Base-by-base conservation (phyloP, 2,113 vertebrate genomes). In the Recurvirostra avosetta region DNA sequence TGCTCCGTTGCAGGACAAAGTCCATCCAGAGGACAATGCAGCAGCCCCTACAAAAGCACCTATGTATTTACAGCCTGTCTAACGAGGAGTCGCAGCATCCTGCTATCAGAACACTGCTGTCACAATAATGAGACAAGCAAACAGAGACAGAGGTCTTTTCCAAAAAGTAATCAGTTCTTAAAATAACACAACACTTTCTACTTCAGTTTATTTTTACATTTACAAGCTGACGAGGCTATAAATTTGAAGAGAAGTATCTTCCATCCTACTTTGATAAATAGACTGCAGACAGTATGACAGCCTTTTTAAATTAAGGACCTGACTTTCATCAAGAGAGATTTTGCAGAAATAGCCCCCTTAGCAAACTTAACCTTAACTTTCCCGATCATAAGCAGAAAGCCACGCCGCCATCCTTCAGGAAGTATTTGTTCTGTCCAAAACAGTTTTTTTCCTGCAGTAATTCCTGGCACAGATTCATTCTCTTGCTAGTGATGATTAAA, bases 161-260 rank as follows among this genome's bases (percentile, higher is more conserved):
- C 81, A 84, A 70, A 91, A 94, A 94, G 81, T 88, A 94, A 95
- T 93, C 90, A 88, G 84, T 79, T 96, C 94, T 78, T 56, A 94
- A 87, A 94, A 92, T 62, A 96, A 91, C 70, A 74, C 56, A 72
- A 58, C 85, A 62, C 58, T 85, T 94, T 79, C 92, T 79, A 29
- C 55, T 90, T 90, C 81, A 92, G 78, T 94, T 96, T 94, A 88
- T 91, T 90, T 88, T 75, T 86, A 88, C 78, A 66, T 95, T 93
- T 90, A 92, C 83, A 80, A 95, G 72, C 88, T 93, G 96, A 96
- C 3, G 20, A 92, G 52, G 88, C 67, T 83, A 92, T 92, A 92
- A 70, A 93, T 92, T 90, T 92, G 79, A 83, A 88, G 26, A 85
- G 53, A 79, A 58, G 34, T 27, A 32, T 92, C 90, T 93, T 88